Evolutionary conservation across 23 tunicate genomes (phyloP), one percentile per base, ranked within the genome.

Genomic region (Trididemnum clinides): DNA sequence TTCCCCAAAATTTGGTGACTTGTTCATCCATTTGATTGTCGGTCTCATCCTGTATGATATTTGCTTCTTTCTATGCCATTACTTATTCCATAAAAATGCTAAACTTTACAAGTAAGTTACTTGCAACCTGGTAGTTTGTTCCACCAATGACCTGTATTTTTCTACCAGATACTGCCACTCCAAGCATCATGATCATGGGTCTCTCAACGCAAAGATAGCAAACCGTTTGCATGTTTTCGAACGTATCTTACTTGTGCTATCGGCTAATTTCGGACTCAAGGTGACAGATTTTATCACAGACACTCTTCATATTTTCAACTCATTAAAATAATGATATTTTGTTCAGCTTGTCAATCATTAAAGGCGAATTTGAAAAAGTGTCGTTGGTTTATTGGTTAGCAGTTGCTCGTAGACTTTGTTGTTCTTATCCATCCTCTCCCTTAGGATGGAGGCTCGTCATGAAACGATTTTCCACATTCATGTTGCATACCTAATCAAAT

Each of bases 181-280:
- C 34, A 36, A 65, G 39, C 98, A 93, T 38, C 98, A 93, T 84
- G 90, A 85, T 0, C 98, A 93, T 31, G 54, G 75, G 32, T 72
- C 87, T 1, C 74, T 93, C 50, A 84, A 88, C 30, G 98, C 85
- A 15, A 88, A 88, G 80, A 86, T 86, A 5, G 78, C 98, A 0
- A 85, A 93, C 78, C 64, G 64, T 22, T 84, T 88, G 33, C 90
- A 93, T 82, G 76, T 85, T 49, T 69, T 93, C 7, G 98, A 93
- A 62, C 66, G 98, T 63, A 80, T 93, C 18, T 29, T 71, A 4
- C 80, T 93, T 26, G 86, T 93, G 19, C 57, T 93, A 10, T 84
- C 87, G 0, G 98, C 98, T 1, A 93, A 93, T 34, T 79, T 51
- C 20, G 98, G 92, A 0, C 51, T 93, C 33, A 88, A 84, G 87